Evolutionary conservation across 2,797 vertebrate genomes (phyloP), one percentile per base, ranked within the genome.

Genomic region (Argyrosomus regius): DNA sequence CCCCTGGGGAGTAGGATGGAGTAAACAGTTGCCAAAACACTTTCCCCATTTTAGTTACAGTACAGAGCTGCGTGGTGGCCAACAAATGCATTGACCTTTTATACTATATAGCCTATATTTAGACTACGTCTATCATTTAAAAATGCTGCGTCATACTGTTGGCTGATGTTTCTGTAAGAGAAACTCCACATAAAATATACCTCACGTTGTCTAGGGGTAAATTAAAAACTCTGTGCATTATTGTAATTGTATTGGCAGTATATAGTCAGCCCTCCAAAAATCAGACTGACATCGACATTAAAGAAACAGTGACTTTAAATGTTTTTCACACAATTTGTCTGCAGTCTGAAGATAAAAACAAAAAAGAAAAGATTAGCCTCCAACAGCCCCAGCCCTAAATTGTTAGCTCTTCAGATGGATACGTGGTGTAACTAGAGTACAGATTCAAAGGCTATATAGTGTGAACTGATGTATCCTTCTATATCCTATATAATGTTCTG

Each of bases 21-120:
- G 72, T n/a, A 72, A 66, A 71, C 46, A 56, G 71, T 59, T 82
- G 53, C 81, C 80, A 81, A 83, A 87, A 87, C 73, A 75, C 63
- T 62, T 68, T 77, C 39, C 11, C 65, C 56, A 57, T 80, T 82
- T 83, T 62, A 74, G 75, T 73, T 73, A 74, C 58, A 84, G 71
- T 66, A 77, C 59, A 78, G 65, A 69, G 57, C 56, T 13, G 41
- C 53, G 62, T 24, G 49, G 52, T 70, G 66, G 59, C 24, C 18
- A 31, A 73, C 31, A 28, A 50, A 13, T 24, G 6, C 22, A 78
- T 41, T 46, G 69, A 85, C 75, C 61, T 59, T 72, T 64, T 45
- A 43, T 16, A 26, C 11, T 20, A 6, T 22, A 50, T 10, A 45
- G 13, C 10, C 12, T 45, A 45, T 45, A 45, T 45, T 14, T 45